Conservation (phyloP, 2,797 vertebrate genomes). For the Euphonia xanthogaster region DNA sequence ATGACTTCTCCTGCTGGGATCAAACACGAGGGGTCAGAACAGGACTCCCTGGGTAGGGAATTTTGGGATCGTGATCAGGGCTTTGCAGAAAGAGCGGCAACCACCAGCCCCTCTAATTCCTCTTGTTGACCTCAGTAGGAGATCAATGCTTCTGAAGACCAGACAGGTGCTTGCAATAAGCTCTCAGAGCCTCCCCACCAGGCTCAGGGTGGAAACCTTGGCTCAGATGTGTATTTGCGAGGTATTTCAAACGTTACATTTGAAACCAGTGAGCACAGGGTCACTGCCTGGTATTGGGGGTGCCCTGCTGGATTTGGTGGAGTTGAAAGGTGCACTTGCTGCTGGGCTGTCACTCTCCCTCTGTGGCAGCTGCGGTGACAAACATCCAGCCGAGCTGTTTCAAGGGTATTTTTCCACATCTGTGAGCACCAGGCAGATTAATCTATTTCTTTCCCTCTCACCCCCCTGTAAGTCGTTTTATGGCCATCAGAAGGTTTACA, state of each 20-base stretch:
- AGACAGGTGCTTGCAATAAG: slow-evolving; percentile 60
- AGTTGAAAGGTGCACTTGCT: slow-evolving; percentile 47
- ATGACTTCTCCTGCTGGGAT: slow-evolving; percentile 17
- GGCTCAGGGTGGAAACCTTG: slow-evolving; percentile 30
- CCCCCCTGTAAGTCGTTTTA: not conserved
- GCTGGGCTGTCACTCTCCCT: slow-evolving; percentile 58
- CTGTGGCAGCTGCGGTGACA: slow-evolving; percentile 21
- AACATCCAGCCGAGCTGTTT: slow-evolving; percentile 43
- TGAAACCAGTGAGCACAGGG: slow-evolving; percentile 53
- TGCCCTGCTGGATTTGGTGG: not conserved
- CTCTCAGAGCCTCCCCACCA: slow-evolving; percentile 45
- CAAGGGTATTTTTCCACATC: slow-evolving; percentile 64
- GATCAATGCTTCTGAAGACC: slow-evolving; percentile 29
- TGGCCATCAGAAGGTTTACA: slow-evolving; percentile 56
- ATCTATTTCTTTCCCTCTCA: slow-evolving; percentile 43
- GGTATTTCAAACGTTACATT: slow-evolving; percentile 54
- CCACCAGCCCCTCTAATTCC: not conserved
- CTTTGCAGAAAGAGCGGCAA: not conserved
- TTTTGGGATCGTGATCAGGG: not conserved
- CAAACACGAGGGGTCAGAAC: slow-evolving; percentile 12
- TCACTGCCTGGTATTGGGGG: slow-evolving; percentile 36
- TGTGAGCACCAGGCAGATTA: slow-evolving; percentile 50
- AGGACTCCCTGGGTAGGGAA: not conserved
- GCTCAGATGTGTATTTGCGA: slow-evolving; percentile 5
- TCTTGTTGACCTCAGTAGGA: slow-evolving; percentile 31